These are phyloP conservation scores for Dreissena rostriformis DNA, from an alignment of 1,140 invertebrate genomes.

Conservation along the genomic window DNA sequence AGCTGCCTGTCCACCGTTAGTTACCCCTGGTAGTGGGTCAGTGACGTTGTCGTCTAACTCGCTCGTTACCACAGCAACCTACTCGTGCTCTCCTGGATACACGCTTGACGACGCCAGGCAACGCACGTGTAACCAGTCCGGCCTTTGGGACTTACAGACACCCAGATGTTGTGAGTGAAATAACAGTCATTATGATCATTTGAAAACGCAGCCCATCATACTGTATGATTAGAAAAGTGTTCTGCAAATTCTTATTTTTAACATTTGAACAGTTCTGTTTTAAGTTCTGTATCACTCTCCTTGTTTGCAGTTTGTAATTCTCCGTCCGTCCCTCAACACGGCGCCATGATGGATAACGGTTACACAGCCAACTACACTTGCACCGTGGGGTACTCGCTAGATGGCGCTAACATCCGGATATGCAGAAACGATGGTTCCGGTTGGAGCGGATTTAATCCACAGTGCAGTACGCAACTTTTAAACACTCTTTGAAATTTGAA, in stretches of 20 bases:
- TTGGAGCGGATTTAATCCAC: constrained; percentile 31
- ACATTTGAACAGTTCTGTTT: no score
- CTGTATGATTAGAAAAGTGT: no score
- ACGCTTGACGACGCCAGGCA: constrained; percentile 8
- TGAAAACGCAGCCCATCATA: no score
- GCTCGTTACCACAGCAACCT: constrained; percentile 23
- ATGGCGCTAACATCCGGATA: background rate
- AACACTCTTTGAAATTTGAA: no score
- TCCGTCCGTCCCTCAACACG: constrained; percentile 8
- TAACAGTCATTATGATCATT: background rate
- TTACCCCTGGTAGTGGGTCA: constrained; percentile 12
- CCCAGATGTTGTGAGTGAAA: constrained; percentile 29
- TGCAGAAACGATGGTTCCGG: constrained; percentile 25
- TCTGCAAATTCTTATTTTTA: no score
- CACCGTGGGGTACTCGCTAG: constrained; percentile 23
- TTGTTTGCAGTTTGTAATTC: constrained; percentile 23
- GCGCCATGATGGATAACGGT: constrained; percentile 14
- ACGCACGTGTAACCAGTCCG: constrained; percentile 15
- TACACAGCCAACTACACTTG: constrained; percentile 19
- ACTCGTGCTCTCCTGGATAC: constrained; percentile 27
- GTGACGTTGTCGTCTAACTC: constrained; percentile 16
- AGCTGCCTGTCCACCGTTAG: no score
- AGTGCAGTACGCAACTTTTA: constrained; percentile 28
- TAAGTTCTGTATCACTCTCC: no score
- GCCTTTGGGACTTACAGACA: constrained; percentile 21